Evolutionary conservation across 2,888 invertebrate genomes (phyloP), one percentile per base, ranked within the genome.

Genomic region (Schrankia costaestrigalis): DNA sequence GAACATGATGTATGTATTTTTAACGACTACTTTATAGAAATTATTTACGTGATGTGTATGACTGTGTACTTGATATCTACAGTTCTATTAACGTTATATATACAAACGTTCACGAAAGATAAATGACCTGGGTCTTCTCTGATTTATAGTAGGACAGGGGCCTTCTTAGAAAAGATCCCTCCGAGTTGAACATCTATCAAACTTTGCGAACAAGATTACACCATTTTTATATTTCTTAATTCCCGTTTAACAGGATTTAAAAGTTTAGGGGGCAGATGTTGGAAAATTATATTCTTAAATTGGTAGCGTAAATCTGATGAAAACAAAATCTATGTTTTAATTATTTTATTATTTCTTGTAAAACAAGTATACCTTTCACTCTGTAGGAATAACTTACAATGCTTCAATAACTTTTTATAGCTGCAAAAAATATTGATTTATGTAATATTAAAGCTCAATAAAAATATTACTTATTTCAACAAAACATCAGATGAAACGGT

Each of bases 101-200:
- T 41, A 47, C 50, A 63, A 48, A 56, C 56, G 48, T 57, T 54
- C 42, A 28, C 41, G 47, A 44, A 55, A 75, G 70, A 78, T 77
- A 74, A 73, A 78, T 78, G 54, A 62, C 57, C 17, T 28, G 28
- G 49, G 58, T 56, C 60, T 50, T 29, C 56, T 28, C 64, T 72
- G 77, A 78, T 78, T 78, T 74, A 78, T 78, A 52, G 63, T 51
- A 47, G 46, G 40, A 41, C 47, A 42, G 44, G 61, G 56, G 55
- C 63, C 51, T 59, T 64, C 51, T 41, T 46, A 41, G n/a, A 56
- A 57, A 63, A 56, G 41, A 39, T 35, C 40, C 44, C 50, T 29
- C 14, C 26, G 60, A 56, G 31, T 38, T 28, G 50, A 41, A 33
- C 64, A 68, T 70, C 55, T 56, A 69, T 71, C 67, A 65, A 61